Evolutionary conservation across 37 sponge, comb jelly and placozoan genomes (phyloP), one percentile per base, ranked within the genome.

Genomic region (Diacarnus erythraeanus): DNA sequence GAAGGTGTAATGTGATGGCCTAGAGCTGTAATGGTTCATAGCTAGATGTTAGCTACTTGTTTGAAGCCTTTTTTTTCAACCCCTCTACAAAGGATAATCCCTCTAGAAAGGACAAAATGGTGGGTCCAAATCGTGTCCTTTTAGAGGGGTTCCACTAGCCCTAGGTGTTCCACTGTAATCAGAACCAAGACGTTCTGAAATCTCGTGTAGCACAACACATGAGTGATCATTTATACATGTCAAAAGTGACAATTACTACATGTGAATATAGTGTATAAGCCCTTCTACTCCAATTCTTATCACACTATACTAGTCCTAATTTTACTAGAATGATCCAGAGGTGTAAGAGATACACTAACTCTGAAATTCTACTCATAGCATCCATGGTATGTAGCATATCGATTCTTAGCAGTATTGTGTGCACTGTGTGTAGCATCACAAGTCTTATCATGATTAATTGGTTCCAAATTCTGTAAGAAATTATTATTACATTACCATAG

Each of bases 111-210:
- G n/a, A n/a, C n/a, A n/a, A n/a, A n/a, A n/a, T n/a, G n/a, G n/a
- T n/a, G n/a, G n/a, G 75, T 96, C 95, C 26, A 96, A 71, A 43
- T 74, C 85, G 82, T 93, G 93, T 41, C 84, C 97, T 80, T 96
- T 93, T 84, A 96, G n/a, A n/a, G n/a, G n/a, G n/a, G n/a, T n/a
- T n/a, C n/a, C n/a, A n/a, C n/a, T n/a, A n/a, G n/a, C n/a, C n/a
- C n/a, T n/a, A n/a, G n/a, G n/a, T n/a, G n/a, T n/a, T n/a, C n/a
- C n/a, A n/a, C n/a, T 96, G 54, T 89, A 96, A 74, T 96, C 97
- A 21, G 97, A 93, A 18, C 94, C 90, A 42, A 76, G 74, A 17
- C 39, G 82, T 21, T 74, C 86, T 29, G 80, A 81, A 26, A 81
- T 77, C 8, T 85, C 81, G 2, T 31, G 21, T 65, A 96, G 77